Evolutionary conservation across 2,888 invertebrate genomes (phyloP), one percentile per base, ranked within the genome.

Genomic region (Ochropleura leucogaster): DNA sequence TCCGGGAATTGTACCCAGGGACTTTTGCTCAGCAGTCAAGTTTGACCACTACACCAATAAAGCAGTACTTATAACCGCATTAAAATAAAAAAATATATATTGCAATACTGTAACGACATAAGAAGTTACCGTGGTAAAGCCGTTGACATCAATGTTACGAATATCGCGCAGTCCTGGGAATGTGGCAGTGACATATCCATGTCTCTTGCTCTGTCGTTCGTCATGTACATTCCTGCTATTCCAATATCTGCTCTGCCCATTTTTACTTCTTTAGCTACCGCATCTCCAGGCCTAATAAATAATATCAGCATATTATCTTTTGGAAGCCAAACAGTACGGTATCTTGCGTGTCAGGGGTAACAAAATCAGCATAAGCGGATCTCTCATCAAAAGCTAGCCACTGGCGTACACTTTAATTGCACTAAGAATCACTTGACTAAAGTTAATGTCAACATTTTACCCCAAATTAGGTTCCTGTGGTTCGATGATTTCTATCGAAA

Each of bases 151-250:
- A 98, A 92, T 0, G 98, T 98, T 66, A 98, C 97, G 89, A 98
- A 98, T 2, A 97, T 96, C 8, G 98, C 98, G 91, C 98, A 98
- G 89, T 98, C 98, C 77, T 97, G 97, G 4, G 97, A 97, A 92
- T 98, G 98, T 0, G 97, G 95, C 66, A 96, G 94, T 0, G 98
- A 97, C 90, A 97, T 96, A 80, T 98, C 98, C 83, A 97, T 96
- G 12, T 94, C 90, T 4, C 89, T 88, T 12, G 93, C 81, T 74
- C 97, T 94, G 69, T 97, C 97, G 20, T 89, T 89, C 0, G 98
- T 98, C 40, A 97, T 89, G 88, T 98, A 98, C 84, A 98, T 94
- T n/a, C 98, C 98, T 30, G 97, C 97, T 86, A 98, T 96, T 47
- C 98, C 98, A 65, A 98, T 95, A 88, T 98, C 98, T 0, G 97